phyloP scores from a whole-genome alignment of 2,797 vertebrate genomes.

The Pitangus sulphuratus region DNA sequence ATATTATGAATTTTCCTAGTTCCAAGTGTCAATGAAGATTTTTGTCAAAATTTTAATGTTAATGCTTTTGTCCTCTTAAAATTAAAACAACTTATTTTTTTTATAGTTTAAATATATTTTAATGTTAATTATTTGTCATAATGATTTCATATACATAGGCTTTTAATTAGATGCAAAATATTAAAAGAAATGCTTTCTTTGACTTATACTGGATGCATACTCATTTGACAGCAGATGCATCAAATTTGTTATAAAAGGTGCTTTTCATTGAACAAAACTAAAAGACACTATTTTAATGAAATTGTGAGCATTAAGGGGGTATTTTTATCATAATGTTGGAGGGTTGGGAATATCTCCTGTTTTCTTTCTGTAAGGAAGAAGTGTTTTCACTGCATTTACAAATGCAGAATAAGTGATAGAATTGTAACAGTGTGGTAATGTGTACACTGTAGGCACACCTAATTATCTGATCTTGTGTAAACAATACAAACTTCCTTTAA shows the following conservation, averaged over 20 bases:
- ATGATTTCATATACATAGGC: conserved; percentile 70
- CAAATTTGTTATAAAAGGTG: conserved; percentile 71
- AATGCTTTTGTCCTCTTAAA: conserved; percentile 75
- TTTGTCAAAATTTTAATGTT: conserved; percentile 45
- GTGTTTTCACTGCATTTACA: conserved; percentile 12
- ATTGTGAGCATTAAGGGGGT: conserved; percentile 64
- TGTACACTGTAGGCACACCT: conserved; percentile 66
- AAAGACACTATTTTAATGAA: conserved; percentile 76
- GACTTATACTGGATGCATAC: conserved; percentile 77
- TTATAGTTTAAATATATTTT: conserved; percentile 79
- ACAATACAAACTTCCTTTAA: conserved; percentile 75
- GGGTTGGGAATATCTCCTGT: conserved; percentile 64
- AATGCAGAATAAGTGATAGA: conserved; percentile 63
- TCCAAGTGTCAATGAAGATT: too few relatives aligned
- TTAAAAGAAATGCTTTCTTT: conserved; percentile 74
- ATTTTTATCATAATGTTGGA: conserved; percentile 72
- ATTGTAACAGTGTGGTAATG: conserved; percentile 68
- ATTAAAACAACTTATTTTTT: conserved; percentile 79
- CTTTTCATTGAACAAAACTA: conserved; percentile 71
- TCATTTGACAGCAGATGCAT: conserved; percentile 75
- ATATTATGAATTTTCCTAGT: too few relatives aligned
- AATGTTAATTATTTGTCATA: conserved; percentile 79
- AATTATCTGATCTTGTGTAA: conserved; percentile 71
- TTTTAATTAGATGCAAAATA: conserved; percentile 78
- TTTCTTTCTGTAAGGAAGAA: conserved; percentile 69